Percentiles rank a stretch among this genome's conserved stretches.
These are phyloP conservation scores for Bicyclus anynana DNA, from an alignment of 1,140 invertebrate species.

Conservation along the genomic window DNA sequence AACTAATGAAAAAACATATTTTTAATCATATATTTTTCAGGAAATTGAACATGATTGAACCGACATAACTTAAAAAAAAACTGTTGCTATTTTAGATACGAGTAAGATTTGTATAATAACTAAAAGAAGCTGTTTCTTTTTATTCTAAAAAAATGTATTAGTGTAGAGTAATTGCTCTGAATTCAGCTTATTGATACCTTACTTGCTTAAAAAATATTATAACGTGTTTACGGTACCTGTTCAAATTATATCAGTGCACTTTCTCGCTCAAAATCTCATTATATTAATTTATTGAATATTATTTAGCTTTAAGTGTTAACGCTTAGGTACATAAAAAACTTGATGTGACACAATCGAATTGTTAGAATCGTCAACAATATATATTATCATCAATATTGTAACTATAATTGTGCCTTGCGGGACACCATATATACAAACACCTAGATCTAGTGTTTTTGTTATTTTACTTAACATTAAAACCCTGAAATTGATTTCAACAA, in stretches of 20 bases:
- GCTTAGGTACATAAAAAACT: conserved; percentile 57
- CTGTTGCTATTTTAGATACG: too few relatives aligned
- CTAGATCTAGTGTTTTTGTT: conserved; percentile 15
- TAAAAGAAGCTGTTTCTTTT: too few relatives aligned
- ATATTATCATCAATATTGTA: not conserved
- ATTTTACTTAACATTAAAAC: conserved; percentile 12
- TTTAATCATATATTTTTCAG: too few relatives aligned
- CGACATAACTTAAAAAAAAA: too few relatives aligned
- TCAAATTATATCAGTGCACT: not conserved
- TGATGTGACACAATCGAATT: conserved; percentile 31
- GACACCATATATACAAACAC: conserved; percentile 38
- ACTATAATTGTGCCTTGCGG: conserved; percentile 39
- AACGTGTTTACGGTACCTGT: too few relatives aligned
- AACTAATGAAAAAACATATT: too few relatives aligned
- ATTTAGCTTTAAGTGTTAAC: conserved; percentile 74
- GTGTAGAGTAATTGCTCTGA: too few relatives aligned
- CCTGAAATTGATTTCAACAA: conserved; percentile 1
- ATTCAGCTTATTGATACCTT: too few relatives aligned
- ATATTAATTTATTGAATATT: conserved; percentile 37
- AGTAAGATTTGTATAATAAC: too few relatives aligned
- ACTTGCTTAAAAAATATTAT: too few relatives aligned
- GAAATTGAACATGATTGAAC: too few relatives aligned
- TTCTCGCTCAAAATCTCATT: conserved; percentile 55
- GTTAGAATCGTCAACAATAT: not conserved
- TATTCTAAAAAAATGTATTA: too few relatives aligned